phyloP scores from a whole-genome alignment of 1,140 invertebrate genomes.

The Archivesica marissinica region DNA sequence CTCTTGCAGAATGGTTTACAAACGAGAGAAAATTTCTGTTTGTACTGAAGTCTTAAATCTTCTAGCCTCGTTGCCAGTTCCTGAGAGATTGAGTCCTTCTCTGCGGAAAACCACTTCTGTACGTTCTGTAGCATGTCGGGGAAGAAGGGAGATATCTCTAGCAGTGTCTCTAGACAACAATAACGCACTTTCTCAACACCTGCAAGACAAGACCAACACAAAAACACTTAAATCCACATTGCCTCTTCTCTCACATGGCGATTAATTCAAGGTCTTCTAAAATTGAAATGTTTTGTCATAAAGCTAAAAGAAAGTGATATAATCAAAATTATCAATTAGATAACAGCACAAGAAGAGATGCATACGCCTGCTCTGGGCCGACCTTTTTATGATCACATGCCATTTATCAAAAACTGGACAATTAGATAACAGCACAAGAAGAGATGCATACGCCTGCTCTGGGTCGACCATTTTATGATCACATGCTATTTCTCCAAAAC shows the following conservation, averaged over 20 bases:
- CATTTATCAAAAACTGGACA: no score
- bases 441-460: no score
- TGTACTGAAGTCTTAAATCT: constrained; percentile 9
- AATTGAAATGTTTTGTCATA: no score
- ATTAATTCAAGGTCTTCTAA: no score
- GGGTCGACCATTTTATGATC: no score
- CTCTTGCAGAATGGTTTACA: constrained; percentile 41
- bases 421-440: no score
- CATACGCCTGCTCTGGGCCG: no score
- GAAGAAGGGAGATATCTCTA: constrained; percentile 47
- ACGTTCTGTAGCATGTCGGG: neutral
- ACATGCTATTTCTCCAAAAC: no score
- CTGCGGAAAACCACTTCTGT: constrained; percentile 19
- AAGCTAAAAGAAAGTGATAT: no score
- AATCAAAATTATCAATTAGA: neutral
- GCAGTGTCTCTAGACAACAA: constrained; percentile 37
- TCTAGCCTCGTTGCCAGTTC: constrained; percentile 8
- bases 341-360: neutral
- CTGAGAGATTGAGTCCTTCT: neutral
- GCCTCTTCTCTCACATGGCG: no score
- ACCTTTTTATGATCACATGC: no score
- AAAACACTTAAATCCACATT: neutral
- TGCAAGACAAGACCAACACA: neutral
- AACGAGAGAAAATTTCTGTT: neutral
- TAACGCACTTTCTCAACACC: neutral